A percentile compares a stretch with the other conserved stretches of the same genome.
Evolutionary conservation across 1,140 invertebrate genomes (phyloP).

Genomic region (Chlorops oryzae): DNA sequence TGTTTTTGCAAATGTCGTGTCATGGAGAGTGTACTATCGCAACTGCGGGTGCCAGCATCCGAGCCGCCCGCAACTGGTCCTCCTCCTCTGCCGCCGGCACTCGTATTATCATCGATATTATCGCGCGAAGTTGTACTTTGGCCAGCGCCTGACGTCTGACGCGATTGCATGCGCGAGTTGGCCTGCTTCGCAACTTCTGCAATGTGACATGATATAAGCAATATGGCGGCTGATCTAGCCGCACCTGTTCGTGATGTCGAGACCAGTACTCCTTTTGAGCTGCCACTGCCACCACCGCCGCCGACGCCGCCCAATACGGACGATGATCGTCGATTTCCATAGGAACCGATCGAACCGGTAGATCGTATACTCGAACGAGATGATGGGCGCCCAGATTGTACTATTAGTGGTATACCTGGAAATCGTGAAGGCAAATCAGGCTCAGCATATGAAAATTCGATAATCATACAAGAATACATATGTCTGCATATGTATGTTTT

Average conservation of each 20-base stretch:
- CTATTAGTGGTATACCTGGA: slow-evolving; percentile 56
- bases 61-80: slow-evolving; percentile 9
- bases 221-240: slow-evolving; percentile 80
- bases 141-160: slow-evolving; percentile 42
- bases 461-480: too few relatives aligned
- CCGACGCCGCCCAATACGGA: slow-evolving; percentile 47
- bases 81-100: slow-evolving; percentile 6
- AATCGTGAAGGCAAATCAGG: slow-evolving; percentile 17
- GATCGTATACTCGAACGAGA: slow-evolving; percentile 64
- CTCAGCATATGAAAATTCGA: slow-evolving; percentile 12
- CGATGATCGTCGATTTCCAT: slow-evolving; percentile 56
- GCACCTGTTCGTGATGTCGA: slow-evolving; percentile 78
- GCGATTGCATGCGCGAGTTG: slow-evolving; percentile 37
- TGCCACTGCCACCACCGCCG: slow-evolving; percentile 26
- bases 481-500: too few relatives aligned
- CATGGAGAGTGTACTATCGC: slow-evolving; percentile 43
- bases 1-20: slow-evolving; percentile 47
- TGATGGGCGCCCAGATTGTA: slow-evolving; percentile 58
- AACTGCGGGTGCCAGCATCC: slow-evolving; percentile 32
- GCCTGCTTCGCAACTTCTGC: slow-evolving; percentile 50
- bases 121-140: slow-evolving; percentile 45
- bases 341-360: slow-evolving; percentile 57
- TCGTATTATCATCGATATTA: slow-evolving; percentile 36
- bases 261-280: slow-evolving; percentile 56
- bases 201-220: slow-evolving; percentile 81